Base-by-base conservation (phyloP, 2,888 invertebrate species). In the Coleophora deauratella region DNA sequence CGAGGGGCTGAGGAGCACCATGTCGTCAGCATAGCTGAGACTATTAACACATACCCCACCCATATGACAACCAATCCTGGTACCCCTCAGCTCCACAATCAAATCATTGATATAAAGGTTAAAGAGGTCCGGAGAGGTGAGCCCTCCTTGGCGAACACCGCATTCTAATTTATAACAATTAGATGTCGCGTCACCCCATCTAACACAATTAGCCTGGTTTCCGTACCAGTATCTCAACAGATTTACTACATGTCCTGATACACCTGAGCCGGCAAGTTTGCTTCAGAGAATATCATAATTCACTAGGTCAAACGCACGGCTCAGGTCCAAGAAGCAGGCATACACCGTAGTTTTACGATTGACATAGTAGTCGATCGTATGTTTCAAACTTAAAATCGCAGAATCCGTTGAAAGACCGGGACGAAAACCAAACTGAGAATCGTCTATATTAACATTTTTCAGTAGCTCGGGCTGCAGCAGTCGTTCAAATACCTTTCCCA, bases 341-440 rank as follows among this genome's bases (percentile, higher is more conserved):
- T 47, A 47, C 10, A 44, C 40, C 3, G 44, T 34, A 1, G 42
- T 47, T 13, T 37, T 27, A 13, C 40, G 35, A 10, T 27, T 38
- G 1, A 11, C 14, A 12, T 47, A 44, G 30, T 49, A 40, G 6
- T 43, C 37, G 3, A 46, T 43, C 2, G 47, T 41, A 28, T 39
- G 35, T 37, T 50, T 52, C 4, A 50, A 28, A 12, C 45, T 41
- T 1, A 52, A 31, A 21, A 52, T 49, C 10, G 46, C 50, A 8
- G 45, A 38, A 27, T 49, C 52, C 0, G 47, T 49, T 34, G 49
- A 46, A 35, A 49, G 39, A 40, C 46, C 45, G 7, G 42, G 33
- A 38, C 47, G 45, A 34, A 47, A 51, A 35, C 46, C 47, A 47
- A 51, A 51, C 44, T 49, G 50, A 6, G 45, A 45, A 13, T 48